Evolutionary conservation across 2,797 vertebrate species (phyloP), one percentile per base, ranked within the genome.

Genomic region (Limosa lapponica): DNA sequence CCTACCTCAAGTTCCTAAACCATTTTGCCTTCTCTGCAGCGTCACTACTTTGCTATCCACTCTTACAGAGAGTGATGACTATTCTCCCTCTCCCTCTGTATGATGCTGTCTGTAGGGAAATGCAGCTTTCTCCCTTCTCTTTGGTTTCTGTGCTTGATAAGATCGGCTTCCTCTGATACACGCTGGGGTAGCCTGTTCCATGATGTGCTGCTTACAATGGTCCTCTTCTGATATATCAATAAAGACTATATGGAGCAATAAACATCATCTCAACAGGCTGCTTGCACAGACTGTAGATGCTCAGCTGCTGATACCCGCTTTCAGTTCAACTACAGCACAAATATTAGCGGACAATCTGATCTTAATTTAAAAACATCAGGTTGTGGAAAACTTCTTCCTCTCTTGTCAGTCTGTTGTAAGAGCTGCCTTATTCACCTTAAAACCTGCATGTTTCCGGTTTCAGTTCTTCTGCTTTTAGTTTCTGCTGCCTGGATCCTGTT

Each of bases 121-220:
- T 9, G 17, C 30, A 39, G 32, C 32, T 27, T 73, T 70, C 41
- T 49, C 23, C 10, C 30, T 46, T 41, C 43, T 61, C 24, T 78
- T 70, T 51, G 13, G 25, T 43, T 78, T 65, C 55, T n/a, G 52
- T 23, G 8, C 17, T 37, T 37, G n/a, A 1, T 59, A 41, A 82
- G 36, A 70, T 30, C 37, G 34, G 22, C 46, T 79, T 79, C 44
- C 58, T 73, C 54, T 72, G 41, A 30, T 13, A 34, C 34, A 62
- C 2, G 0, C 36, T 32, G 36, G 6, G 32, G 16, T 16, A 52
- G 9, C 22, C 59, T 73, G 19, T 58, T 41, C 51, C 16, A 10
- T 22, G 13, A 39, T 23, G 32, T 39, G 18, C 39, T 4, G 1
- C 2, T 1, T 44, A 48, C 32, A 19, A 3, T 25, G 22, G 25